These are phyloP conservation scores for Sussaba pulchella DNA, from an alignment of 2,888 invertebrate species.

Conservation along the genomic window DNA sequence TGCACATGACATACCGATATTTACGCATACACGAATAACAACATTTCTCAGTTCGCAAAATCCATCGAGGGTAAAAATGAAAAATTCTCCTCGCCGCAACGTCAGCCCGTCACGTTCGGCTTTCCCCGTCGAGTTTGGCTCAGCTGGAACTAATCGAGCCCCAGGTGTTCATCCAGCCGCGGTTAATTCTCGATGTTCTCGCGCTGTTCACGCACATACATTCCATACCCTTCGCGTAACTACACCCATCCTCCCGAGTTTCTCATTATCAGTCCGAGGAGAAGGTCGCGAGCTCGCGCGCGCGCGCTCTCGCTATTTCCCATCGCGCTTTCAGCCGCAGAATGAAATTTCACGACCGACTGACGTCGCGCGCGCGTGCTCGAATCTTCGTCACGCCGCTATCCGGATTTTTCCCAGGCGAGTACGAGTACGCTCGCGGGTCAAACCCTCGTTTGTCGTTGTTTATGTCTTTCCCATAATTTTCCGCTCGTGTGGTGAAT, in stretches of 20 bases:
- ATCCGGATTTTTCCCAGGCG: slow-evolving; percentile 36
- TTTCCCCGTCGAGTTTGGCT: slow-evolving; percentile 13
- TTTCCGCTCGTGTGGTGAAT: neutral
- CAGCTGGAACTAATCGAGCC: slow-evolving; percentile 8
- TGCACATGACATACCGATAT: too few species aligned
- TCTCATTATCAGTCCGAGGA: slow-evolving; percentile 30
- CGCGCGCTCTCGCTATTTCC: slow-evolving; percentile 25
- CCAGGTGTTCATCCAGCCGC: slow-evolving; percentile 19
- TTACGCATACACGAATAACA: too few species aligned
- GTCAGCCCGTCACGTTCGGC: neutral
- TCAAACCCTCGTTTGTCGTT: slow-evolving; percentile 43
- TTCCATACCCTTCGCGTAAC: neutral
- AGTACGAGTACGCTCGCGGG: slow-evolving; percentile 3
- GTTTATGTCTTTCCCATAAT: slow-evolving; percentile 29
- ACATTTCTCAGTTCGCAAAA: neutral
- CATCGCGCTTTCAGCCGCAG: slow-evolving; percentile 7
- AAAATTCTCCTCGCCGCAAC: neutral
- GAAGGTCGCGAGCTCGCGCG: slow-evolving; percentile 47
- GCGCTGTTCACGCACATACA: neutral
- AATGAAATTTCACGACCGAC: slow-evolving; percentile 30
- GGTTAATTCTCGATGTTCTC: slow-evolving; percentile 12
- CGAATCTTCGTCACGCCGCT: slow-evolving; percentile 25
- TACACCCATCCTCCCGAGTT: neutral
- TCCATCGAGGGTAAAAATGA: neutral
- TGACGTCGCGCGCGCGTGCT: slow-evolving; percentile 1